phyloP scores from a whole-genome alignment of 2,797 vertebrate genomes.

The Siniperca obscura region DNA sequence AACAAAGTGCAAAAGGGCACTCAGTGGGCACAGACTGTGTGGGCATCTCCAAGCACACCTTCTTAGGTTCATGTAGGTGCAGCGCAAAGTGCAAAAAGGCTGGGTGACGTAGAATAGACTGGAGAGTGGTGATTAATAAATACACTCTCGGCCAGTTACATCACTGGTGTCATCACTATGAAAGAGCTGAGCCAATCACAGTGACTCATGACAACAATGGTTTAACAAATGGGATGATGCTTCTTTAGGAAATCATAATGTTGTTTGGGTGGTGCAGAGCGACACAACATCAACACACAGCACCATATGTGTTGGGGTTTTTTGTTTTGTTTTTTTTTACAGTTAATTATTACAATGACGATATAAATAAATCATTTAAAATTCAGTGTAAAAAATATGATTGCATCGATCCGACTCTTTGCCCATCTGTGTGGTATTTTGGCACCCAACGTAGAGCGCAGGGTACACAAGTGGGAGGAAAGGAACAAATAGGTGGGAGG shows the following conservation, averaged over 20 bases:
- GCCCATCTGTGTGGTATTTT: too few species aligned
- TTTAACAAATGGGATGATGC: too few species aligned
- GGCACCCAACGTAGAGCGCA: too few species aligned
- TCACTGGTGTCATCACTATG: neutral
- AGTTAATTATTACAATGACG: too few species aligned
- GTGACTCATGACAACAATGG: neutral
- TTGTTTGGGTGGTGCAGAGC: too few species aligned
- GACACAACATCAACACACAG: too few species aligned
- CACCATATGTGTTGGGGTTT: too few species aligned
- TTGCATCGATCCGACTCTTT: too few species aligned
- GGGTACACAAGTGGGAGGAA: neutral
- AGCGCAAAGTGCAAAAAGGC: neutral
- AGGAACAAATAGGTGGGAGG: neutral
- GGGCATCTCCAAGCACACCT: neutral
- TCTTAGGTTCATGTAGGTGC: neutral
- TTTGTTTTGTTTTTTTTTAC: too few species aligned
- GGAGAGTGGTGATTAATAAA: neutral
- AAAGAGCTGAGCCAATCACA: neutral
- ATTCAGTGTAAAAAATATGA: too few species aligned
- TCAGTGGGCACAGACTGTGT: neutral
- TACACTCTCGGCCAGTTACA: neutral
- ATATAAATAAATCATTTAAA: too few species aligned
- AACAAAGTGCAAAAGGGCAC: neutral
- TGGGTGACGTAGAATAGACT: neutral
- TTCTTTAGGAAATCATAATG: too few species aligned